Percentiles rank a stretch among this genome's conserved stretches.
phyloP scores from a whole-genome alignment of 2,797 vertebrate species.

The Gila robusta region DNA sequence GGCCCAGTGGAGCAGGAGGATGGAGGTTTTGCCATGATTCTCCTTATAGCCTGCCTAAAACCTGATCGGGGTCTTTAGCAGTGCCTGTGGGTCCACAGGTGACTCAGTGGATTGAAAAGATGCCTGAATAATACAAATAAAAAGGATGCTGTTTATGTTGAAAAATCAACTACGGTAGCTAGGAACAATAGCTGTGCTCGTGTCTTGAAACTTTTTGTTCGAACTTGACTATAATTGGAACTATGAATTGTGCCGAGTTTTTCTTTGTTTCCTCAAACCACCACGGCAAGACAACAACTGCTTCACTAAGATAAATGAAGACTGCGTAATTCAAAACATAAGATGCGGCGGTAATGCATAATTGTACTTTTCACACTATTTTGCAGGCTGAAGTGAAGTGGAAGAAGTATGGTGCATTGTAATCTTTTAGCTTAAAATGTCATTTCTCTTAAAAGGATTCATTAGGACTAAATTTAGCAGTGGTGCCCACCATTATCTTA shows the following conservation, averaged over 20 bases:
- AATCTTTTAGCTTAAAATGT: constrained; percentile 61
- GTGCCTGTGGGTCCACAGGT: constrained; percentile 38
- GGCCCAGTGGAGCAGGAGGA: constrained; percentile 84
- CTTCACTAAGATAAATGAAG: constrained; percentile 54
- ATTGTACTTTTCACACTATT: constrained; percentile 60
- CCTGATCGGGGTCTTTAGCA: constrained; percentile 55
- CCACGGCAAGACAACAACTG: constrained; percentile 24
- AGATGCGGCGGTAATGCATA: constrained; percentile 51
- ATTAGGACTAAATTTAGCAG: constrained; percentile 67
- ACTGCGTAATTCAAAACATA: constrained; percentile 39
- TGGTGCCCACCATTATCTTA: constrained; percentile 66
- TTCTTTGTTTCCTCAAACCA: constrained; percentile 42
- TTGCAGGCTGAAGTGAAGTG: constrained; percentile 41
- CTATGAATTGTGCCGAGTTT: neutral
- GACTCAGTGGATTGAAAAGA: constrained; percentile 45
- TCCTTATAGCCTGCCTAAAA: constrained; percentile 54
- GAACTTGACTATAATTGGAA: constrained; percentile 48
- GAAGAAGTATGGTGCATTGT: constrained; percentile 56
- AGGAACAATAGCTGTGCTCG: neutral
- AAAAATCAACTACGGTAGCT: constrained; percentile 17
- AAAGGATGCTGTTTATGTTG: constrained; percentile 17
- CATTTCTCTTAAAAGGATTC: constrained; percentile 68
- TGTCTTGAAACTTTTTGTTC: constrained; percentile 34
- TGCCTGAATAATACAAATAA: constrained; percentile 22
- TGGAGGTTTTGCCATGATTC: constrained; percentile 66